Evolutionary conservation across 1,140 invertebrate genomes (phyloP), one percentile per base, ranked within the genome.

Genomic region (Drosophila ohnishii): DNA sequence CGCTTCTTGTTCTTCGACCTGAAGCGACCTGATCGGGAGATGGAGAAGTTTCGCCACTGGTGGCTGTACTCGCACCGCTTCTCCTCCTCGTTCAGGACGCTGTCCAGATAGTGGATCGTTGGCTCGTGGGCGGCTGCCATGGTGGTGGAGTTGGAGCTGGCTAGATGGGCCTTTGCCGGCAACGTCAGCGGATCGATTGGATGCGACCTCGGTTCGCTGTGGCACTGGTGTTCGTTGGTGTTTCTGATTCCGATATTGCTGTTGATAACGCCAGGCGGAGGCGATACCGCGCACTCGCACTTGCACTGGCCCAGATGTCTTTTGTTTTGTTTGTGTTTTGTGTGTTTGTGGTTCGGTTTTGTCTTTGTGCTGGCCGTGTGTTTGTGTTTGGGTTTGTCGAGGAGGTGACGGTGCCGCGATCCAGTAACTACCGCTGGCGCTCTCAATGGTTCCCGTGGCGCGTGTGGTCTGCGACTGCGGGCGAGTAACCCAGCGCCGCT

Each of bases 41-140:
- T 91, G 59, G 90, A 89, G 71, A 89, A 89, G 78, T 91, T 91
- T 19, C 90, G 80, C 90, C 90, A 91, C 48, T 91, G 86, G 72
- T 91, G 90, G 56, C 78, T 74, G 35, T 91, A 91, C 22, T 86
- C 84, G 47, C 90, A 91, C n/a, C 90, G 83, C 56, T 75, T 88
- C 60, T 91, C 90, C 71, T 91, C 90, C 70, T 91, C 90, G 16
- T 88, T 91, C 48, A 91, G 66, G 47, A 91, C 85, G 65, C 87
- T 91, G 58, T 91, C 90, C 79, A 91, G 57, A 56, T 91, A 91
- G 55, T 86, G 75, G n/a, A 91, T 90, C 16, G 80, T 80, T 22
- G 90, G 86, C 48, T 91, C 90, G 72, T 91, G 90, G 37, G 86
- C 74, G 51, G 90, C 80, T 22, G 89, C 71, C 88, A 90, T 89